Percentiles rank a stretch among this genome's conserved stretches.
Evolutionary conservation across 2,888 invertebrate genomes (phyloP).

Genomic region (Acleris emargana): DNA sequence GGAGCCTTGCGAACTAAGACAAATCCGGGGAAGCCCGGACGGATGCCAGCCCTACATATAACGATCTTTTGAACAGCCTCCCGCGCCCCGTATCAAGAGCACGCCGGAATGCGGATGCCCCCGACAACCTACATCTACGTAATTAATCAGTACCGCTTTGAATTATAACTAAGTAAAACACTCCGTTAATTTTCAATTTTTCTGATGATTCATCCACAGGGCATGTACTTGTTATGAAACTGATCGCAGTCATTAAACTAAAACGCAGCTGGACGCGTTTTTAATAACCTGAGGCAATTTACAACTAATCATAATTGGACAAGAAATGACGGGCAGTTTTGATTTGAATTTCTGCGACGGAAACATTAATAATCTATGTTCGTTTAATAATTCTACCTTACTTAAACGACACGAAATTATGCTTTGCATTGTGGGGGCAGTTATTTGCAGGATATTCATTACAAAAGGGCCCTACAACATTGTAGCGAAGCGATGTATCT

Average conservation of each 20-base stretch:
- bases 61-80: constrained; percentile 51
- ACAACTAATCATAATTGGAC: constrained; percentile 14
- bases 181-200: constrained; percentile 22
- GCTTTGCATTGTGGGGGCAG: neutral
- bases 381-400: too few species aligned
- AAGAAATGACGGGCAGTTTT: neutral
- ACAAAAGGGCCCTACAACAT: neutral
- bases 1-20: neutral
- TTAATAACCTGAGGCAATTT: constrained; percentile 7
- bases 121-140: constrained; percentile 64
- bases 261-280: constrained; percentile 3
- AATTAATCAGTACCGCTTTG: constrained; percentile 41
- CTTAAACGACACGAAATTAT: too few species aligned
- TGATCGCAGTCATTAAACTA: constrained; percentile 14
- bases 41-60: neutral
- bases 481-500: constrained; percentile 1
- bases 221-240: constrained; percentile 14
- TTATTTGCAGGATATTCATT: neutral
- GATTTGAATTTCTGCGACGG: too few species aligned
- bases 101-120: constrained; percentile 78
- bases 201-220: constrained; percentile 20
- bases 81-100: constrained; percentile 66
- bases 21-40: constrained; percentile 5
- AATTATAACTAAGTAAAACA: constrained; percentile 32
- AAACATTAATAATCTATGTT: too few species aligned